phyloP scores from a whole-genome alignment of 2,888 invertebrate genomes.

The Rhorus exstirpatorius region DNA sequence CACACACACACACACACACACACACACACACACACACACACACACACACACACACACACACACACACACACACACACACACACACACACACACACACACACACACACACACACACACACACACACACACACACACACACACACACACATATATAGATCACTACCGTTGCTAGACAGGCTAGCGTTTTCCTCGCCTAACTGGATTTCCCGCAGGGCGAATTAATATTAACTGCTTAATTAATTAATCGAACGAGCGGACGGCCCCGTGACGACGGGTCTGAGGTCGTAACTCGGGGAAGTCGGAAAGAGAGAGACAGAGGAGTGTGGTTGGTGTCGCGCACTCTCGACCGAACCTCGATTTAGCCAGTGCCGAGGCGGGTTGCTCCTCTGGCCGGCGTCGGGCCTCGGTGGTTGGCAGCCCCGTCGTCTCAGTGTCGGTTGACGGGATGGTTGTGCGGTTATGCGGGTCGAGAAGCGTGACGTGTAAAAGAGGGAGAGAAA shows the following conservation, averaged over 20 bases:
- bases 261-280: slow-evolving; percentile 66
- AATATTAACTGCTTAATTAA: slow-evolving; percentile 76
- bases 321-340: slow-evolving; percentile 48
- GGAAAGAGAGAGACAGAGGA: slow-evolving; percentile 21
- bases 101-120: too few species aligned
- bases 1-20: too few species aligned
- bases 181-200: slow-evolving; percentile 64
- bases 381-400: slow-evolving; percentile 52
- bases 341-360: slow-evolving; percentile 48
- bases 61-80: too few species aligned
- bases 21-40: too few species aligned
- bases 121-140: neutral
- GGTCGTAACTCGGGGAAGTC: slow-evolving; percentile 62
- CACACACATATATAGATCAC: slow-evolving; percentile 9
- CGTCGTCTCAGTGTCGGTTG: slow-evolving; percentile 44
- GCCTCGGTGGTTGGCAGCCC: slow-evolving; percentile 62
- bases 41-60: too few species aligned
- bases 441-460: slow-evolving; percentile 58
- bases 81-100: too few species aligned
- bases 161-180: slow-evolving; percentile 38
- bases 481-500: slow-evolving; percentile 56
- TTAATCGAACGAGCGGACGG: slow-evolving; percentile 73
- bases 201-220: slow-evolving; percentile 75
- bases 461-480: slow-evolving; percentile 62
- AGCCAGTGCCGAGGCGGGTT: slow-evolving; percentile 50